Conservation (phyloP, 2,888 invertebrate species). For the Spilosoma lubricipeda region DNA sequence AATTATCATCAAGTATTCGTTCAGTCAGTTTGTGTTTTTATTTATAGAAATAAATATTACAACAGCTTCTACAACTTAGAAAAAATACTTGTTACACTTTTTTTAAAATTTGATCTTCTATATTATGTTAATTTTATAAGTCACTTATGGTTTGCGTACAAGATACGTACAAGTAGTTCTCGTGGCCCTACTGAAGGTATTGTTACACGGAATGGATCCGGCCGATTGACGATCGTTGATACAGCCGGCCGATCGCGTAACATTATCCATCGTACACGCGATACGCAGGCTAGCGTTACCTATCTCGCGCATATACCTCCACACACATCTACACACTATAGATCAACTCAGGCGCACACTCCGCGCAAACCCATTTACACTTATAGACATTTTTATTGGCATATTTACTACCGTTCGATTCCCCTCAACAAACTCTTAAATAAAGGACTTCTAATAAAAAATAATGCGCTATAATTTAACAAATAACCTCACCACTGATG, state of each 20-base stretch:
- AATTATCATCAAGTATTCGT: neutral
- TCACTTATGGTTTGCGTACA: neutral
- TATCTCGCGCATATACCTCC: slow-evolving; percentile 63
- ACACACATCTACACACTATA: slow-evolving; percentile 16
- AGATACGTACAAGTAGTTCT: slow-evolving; percentile 24
- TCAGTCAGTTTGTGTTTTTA: neutral
- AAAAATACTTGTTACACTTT: too few relatives aligned
- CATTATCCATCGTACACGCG: slow-evolving; percentile 79
- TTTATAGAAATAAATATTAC: too few relatives aligned
- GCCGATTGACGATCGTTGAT: slow-evolving; percentile 85
- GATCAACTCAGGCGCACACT: slow-evolving; percentile 43
- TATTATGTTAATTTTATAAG: neutral
- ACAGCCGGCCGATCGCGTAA: slow-evolving; percentile 83
- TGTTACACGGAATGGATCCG: slow-evolving; percentile 85
- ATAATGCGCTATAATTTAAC: slow-evolving; percentile 40
- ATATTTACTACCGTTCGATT: slow-evolving; percentile 35
- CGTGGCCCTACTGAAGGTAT: slow-evolving; percentile 73
- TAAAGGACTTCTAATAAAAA: slow-evolving; percentile 34
- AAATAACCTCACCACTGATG: slow-evolving; percentile 22
- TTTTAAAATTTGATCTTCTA: neutral
- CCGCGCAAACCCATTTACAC: slow-evolving; percentile 34
- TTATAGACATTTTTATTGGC: slow-evolving; percentile 50
- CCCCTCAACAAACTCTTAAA: slow-evolving; percentile 33
- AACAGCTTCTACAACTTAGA: too few relatives aligned
- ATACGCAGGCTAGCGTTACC: slow-evolving; percentile 83